A percentile compares a stretch with the other conserved stretches of the same genome.
Conservation (phyloP, 2,888 invertebrate genomes). For the Lordiphosa andalusiaca region DNA sequence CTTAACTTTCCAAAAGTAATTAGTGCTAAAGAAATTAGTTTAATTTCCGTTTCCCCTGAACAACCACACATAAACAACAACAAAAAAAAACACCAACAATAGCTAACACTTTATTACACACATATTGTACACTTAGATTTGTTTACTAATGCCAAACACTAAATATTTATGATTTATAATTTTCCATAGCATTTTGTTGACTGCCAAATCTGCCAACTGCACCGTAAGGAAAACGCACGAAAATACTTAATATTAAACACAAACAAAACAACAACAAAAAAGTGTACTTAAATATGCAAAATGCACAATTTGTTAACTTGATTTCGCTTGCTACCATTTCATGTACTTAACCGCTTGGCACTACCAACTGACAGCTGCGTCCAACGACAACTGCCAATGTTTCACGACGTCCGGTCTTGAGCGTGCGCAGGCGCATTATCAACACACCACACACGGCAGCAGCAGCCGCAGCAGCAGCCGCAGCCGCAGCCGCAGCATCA, state of each 20-base stretch:
- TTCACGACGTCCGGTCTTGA: constrained; percentile 76
- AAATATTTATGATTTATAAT: constrained; percentile 10
- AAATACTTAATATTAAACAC: constrained; percentile 4
- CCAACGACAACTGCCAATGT: constrained; percentile 47
- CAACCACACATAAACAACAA: background rate
- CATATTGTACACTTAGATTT: constrained; percentile 17
- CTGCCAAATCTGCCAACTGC: constrained; percentile 30
- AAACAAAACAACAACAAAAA: constrained; percentile 14
- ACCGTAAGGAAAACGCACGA: constrained; percentile 24
- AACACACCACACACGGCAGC: constrained; percentile 50
- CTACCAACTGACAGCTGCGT: constrained; percentile 44
- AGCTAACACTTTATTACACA: background rate
- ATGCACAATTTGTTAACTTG: background rate
- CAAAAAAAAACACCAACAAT: constrained; percentile 5
- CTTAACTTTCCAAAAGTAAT: too few species aligned
- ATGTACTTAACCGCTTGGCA: constrained; percentile 21
- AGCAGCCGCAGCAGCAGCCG: constrained; percentile 38
- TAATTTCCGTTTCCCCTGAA: background rate
- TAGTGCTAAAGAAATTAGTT: too few species aligned
- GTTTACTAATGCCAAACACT: constrained; percentile 5
- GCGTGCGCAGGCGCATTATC: constrained; percentile 77
- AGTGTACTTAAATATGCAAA: background rate
- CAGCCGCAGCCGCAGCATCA: constrained; percentile 22
- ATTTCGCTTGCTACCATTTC: constrained; percentile 21
- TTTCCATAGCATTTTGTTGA: constrained; percentile 36